These are phyloP conservation scores for Mycalesis mineus DNA, from an alignment of 2,888 invertebrate species.

Conservation along the genomic window DNA sequence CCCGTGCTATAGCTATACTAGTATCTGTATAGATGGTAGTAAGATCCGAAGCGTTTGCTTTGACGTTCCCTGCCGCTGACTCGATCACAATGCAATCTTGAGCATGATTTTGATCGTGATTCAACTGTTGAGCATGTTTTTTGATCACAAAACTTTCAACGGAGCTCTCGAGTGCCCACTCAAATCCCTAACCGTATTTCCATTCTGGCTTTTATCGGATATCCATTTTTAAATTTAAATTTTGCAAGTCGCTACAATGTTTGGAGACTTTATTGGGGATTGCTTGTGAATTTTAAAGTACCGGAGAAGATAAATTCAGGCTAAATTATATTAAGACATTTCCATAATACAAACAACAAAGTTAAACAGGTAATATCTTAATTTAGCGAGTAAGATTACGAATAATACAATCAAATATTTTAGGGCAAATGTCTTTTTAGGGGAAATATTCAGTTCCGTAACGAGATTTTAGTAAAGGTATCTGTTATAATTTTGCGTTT, in stretches of 20 bases:
- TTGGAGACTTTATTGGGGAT: constrained; percentile 7
- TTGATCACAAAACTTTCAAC: constrained; percentile 38
- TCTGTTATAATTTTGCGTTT: neutral
- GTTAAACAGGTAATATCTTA: neutral
- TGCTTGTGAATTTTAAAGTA: constrained; percentile 2
- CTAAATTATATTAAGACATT: neutral
- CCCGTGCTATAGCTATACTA: neutral
- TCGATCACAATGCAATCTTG: constrained; percentile 24
- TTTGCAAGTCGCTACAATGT: neutral
- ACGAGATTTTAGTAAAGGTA: neutral
- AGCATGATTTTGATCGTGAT: constrained; percentile 33
- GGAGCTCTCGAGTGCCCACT: constrained; percentile 24
- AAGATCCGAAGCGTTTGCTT: neutral
- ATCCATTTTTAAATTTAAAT: constrained; percentile 11
- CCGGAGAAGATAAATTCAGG: neutral
- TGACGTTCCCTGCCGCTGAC: constrained; percentile 10
- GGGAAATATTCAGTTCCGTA: neutral
- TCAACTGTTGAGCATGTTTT: constrained; percentile 32
- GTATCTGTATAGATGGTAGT: neutral
- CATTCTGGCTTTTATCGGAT: constrained; percentile 17
- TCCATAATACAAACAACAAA: neutral
- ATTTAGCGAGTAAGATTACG: neutral
- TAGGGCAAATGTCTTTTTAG: neutral
- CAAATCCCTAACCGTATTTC: constrained; percentile 18
- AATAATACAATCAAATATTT: neutral